Evolutionary conservation across 2,113 vertebrate species (phyloP).

Genomic region (Brachyhypopomus occidentalis): DNA sequence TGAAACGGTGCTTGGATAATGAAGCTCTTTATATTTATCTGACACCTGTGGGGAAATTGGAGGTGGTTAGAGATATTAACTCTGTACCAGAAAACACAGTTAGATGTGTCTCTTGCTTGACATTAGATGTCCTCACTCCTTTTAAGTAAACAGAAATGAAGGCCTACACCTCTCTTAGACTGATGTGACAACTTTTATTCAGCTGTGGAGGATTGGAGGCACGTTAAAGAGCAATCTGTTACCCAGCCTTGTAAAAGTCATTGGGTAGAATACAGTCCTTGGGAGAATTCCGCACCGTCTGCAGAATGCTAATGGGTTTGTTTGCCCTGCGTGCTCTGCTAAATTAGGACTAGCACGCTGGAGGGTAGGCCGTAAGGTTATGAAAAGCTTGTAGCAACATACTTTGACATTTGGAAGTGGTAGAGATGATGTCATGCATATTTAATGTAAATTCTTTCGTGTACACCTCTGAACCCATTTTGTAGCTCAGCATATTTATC

Average conservation of each 20-base stretch:
- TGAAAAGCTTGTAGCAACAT: background rate
- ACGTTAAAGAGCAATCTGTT: background rate
- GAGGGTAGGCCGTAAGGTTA: conserved; percentile 25
- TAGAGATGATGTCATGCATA: background rate
- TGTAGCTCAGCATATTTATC: background rate
- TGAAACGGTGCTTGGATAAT: background rate
- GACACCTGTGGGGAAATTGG: no score
- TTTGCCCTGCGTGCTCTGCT: conserved; percentile 32
- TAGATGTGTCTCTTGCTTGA: background rate
- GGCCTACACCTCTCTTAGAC: background rate
- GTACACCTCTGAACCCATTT: background rate
- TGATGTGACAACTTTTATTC: background rate
- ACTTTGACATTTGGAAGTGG: conserved; percentile 28
- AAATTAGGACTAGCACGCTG: conserved; percentile 37
- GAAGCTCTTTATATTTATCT: no score
- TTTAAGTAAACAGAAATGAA: background rate
- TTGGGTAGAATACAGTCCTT: background rate
- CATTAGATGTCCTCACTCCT: no score
- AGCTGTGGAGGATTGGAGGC: background rate
- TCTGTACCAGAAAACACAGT: no score
- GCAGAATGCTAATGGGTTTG: conserved; percentile 47
- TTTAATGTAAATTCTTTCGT: background rate
- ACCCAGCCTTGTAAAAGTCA: background rate
- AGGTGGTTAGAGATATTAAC: no score
- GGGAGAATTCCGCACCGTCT: conserved; percentile 4